Conservation (phyloP, 2,797 vertebrate species). For the Argyrosomus regius region DNA sequence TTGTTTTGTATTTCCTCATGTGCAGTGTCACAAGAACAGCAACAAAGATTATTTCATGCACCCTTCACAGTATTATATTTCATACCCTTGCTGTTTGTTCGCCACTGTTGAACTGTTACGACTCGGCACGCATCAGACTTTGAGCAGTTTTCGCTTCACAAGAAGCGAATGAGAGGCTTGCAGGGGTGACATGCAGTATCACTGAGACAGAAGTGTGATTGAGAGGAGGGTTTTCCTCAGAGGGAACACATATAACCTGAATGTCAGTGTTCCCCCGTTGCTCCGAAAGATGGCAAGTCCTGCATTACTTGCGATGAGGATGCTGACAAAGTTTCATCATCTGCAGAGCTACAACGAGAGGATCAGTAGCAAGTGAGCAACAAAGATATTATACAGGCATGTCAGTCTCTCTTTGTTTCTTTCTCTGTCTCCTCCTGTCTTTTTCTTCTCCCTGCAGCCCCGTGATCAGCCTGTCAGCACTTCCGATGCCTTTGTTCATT, state of each 20-base stretch:
- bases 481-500: constrained; percentile 72
- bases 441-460: constrained; percentile 46
- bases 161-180: constrained; percentile 19
- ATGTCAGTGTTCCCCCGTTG: constrained; percentile 40
- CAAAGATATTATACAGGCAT: constrained; percentile 52
- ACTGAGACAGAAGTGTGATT: constrained; percentile 25
- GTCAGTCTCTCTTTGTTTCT: constrained; percentile 31
- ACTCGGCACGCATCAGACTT: constrained; percentile 31
- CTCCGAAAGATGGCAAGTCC: constrained; percentile 32
- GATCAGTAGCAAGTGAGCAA: constrained; percentile 55
- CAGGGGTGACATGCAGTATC: constrained; percentile 28
- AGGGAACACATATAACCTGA: constrained; percentile 19
- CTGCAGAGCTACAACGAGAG: constrained; percentile 15
- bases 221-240: constrained; percentile 48
- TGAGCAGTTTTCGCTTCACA: constrained; percentile 32
- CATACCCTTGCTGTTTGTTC: constrained; percentile 50
- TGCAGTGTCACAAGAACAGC: constrained; percentile 44
- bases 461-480: constrained; percentile 72
- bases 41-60: constrained; percentile 57
- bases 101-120: constrained; percentile 41
- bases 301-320: constrained; percentile 35
- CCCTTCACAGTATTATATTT: constrained; percentile 38
- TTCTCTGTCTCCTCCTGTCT: constrained; percentile 36
- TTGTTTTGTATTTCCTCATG: constrained; percentile 24
- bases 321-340: constrained; percentile 62